Percentiles rank a stretch among this genome's conserved stretches.
phyloP scores from a whole-genome alignment of 1,140 invertebrate species.

The Asbolus verrucosus region DNA sequence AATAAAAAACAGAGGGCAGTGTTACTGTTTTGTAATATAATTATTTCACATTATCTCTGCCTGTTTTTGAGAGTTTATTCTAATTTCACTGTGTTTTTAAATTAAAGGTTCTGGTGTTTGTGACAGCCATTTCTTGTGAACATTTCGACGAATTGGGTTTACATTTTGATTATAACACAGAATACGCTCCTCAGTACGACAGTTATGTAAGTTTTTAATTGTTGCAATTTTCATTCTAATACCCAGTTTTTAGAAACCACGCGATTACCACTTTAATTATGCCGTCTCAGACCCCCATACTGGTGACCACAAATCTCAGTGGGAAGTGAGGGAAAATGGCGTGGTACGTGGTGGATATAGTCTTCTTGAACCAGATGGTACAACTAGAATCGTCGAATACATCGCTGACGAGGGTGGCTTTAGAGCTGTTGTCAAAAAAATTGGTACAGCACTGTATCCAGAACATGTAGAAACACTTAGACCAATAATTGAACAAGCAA shows the following conservation, averaged over 20 bases:
- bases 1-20: too few species aligned
- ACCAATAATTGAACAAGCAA: background rate
- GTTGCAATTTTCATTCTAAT: too few species aligned
- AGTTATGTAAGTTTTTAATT: constrained; percentile 59
- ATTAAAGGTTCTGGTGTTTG: constrained; percentile 32
- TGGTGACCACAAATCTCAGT: constrained; percentile 68
- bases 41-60: too few species aligned
- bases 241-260: constrained; percentile 53
- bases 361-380: constrained; percentile 67
- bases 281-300: constrained; percentile 67
- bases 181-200: constrained; percentile 53
- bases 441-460: constrained; percentile 50
- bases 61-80: too few species aligned
- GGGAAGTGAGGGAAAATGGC: constrained; percentile 67
- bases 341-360: constrained; percentile 67
- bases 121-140: constrained; percentile 19
- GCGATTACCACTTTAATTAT: constrained; percentile 66
- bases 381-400: constrained; percentile 66
- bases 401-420: constrained; percentile 67
- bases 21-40: too few species aligned
- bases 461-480: constrained; percentile 42
- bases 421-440: constrained; percentile 64
- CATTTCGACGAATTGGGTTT: background rate
- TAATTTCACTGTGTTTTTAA: too few species aligned
- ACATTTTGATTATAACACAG: too few species aligned